Base-by-base conservation (phyloP, 2,797 vertebrate genomes). In the Cyprinella venusta region DNA sequence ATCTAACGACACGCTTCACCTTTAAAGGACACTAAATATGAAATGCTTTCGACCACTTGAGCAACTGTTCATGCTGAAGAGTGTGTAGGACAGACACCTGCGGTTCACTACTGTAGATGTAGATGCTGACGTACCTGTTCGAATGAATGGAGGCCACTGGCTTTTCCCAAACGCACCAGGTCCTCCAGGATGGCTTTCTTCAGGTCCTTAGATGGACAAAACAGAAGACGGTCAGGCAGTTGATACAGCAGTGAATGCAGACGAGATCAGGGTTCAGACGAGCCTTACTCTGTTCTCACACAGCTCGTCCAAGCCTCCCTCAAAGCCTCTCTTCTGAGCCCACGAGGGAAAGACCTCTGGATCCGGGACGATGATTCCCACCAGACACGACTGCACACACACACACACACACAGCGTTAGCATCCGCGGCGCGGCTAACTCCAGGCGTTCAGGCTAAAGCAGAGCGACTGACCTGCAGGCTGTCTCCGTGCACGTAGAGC, bases 311-410 rank as follows among this genome's bases (percentile, higher is more conserved):
- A 95, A 98, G 0, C 93, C 93, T 67, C 97, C 97, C 19, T 95
- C 90, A 79, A 99, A 95, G 12, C 97, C 97, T 91, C 91, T 97
- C 89, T 98, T 98, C 92, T 94, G 96, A 84, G 97, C 97, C 98
- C 98, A 99, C 15, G 90, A 91, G 76, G 97, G 97, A 95, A 99
- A 95, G 26, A 97, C 94, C 86, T 99, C 98, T 0, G 95, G 92
- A 89, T 99, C 98, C 0, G 97, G 98, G 84, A 99, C 97, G 63
- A 99, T 96, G 76, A 99, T 97, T 70, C 97, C 97, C 87, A 99
- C 97, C 90, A 99, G 91, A 91, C 96, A 99, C 26, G 97, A 97
- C 98, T 99, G 91, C 4, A 79, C 68, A 69, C 30, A 33, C 42
- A 54, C 36, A 38, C n/a, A 18, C 33, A n/a, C 42, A 71, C 36